Conservation (phyloP, 2,888 invertebrate species). For the Brachyopa scutellaris region DNA sequence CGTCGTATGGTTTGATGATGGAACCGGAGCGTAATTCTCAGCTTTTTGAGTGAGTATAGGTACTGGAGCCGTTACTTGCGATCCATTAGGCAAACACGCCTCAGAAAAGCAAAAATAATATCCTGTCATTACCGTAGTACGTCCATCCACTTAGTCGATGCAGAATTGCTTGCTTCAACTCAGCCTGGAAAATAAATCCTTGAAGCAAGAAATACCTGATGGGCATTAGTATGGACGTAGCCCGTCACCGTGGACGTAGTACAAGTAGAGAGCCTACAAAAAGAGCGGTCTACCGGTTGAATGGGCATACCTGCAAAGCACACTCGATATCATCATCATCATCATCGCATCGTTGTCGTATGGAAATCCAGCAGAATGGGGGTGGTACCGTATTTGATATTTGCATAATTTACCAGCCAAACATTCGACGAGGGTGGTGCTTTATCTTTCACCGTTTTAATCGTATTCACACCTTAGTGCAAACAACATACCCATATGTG, state of each 20-base stretch:
- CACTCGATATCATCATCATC: constrained; percentile 27
- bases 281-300: constrained; percentile 15
- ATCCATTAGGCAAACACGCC: constrained; percentile 40
- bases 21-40: neutral
- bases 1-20: neutral
- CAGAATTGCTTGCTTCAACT: neutral
- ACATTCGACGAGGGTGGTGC: constrained; percentile 20
- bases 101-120: constrained; percentile 1
- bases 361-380: too few relatives aligned
- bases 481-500: constrained; percentile 44
- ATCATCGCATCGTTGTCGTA: neutral
- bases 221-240: too few relatives aligned
- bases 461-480: constrained; percentile 66
- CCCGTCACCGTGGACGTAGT: too few relatives aligned
- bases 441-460: constrained; percentile 47
- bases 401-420: constrained; percentile 64
- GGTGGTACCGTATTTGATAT: constrained; percentile 45
- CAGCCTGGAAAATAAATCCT: constrained; percentile 8
- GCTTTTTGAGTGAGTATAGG: too few relatives aligned
- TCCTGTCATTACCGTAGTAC: constrained; percentile 1
- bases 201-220: neutral
- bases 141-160: neutral
- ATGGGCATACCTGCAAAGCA: neutral
- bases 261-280: neutral
- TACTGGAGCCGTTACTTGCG: neutral